These are phyloP conservation scores for Hyles euphorbiae DNA, from an alignment of 1,140 invertebrate genomes.

Conservation along the genomic window DNA sequence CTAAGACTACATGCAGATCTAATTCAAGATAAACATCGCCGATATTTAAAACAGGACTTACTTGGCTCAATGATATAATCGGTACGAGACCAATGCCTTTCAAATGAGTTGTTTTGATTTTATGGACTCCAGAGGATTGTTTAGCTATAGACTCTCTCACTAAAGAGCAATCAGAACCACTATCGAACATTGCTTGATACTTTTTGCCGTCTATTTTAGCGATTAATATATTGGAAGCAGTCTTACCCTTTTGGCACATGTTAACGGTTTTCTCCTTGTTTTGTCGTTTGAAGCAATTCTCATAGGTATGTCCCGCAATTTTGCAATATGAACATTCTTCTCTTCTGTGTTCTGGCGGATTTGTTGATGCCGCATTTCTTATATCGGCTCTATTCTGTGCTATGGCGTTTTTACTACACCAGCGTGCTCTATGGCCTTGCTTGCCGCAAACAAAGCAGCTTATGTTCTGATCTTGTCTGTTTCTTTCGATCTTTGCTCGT, in stretches of 20 bases:
- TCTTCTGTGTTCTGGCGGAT: not conserved
- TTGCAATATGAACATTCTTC: constrained; percentile 13
- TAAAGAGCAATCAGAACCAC: constrained; percentile 6
- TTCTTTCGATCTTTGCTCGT: not conserved
- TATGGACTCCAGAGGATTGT: not conserved
- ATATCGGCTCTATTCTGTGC: not conserved
- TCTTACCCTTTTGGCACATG: constrained; percentile 7
- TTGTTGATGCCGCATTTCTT: constrained; percentile 2
- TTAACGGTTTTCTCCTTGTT: constrained; percentile 8
- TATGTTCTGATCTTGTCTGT: not conserved
- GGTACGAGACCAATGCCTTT: constrained; percentile 9
- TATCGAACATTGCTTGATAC: constrained; percentile 2
- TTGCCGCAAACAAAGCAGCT: constrained; percentile 1
- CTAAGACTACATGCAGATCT: not conserved
- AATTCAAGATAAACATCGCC: constrained; percentile 1
- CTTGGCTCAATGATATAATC: not conserved
- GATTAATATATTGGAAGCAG: not conserved
- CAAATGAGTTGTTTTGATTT: not conserved
- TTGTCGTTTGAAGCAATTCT: constrained; percentile 14
- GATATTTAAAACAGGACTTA: not conserved
- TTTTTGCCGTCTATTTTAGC: not conserved
- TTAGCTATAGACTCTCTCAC: constrained; percentile 4
- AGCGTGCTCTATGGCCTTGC: constrained; percentile 8
- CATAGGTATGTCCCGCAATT: constrained; percentile 9
- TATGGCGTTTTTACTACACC: not conserved